Evolutionary conservation across 2,888 invertebrate genomes (phyloP), one percentile per base, ranked within the genome.

Genomic region (Andrena trimmerana): DNA sequence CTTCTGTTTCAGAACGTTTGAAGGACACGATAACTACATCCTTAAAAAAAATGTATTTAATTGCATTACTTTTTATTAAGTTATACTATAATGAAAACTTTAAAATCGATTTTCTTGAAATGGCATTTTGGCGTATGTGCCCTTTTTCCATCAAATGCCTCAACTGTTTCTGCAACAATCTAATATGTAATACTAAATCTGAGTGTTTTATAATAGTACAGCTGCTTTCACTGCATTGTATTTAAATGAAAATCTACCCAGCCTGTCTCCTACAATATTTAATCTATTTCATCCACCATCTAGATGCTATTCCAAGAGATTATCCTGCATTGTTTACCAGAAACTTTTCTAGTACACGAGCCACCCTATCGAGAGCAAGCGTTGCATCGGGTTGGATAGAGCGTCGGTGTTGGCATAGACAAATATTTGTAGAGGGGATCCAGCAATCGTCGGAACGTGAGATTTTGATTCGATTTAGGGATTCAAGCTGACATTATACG

Each of bases 401-500:
- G 42, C 66, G 42, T 27, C 8, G 33, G 57, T 50, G 27, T n/a
- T n/a, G 68, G 24, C 57, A 5, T 54, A 67, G 50, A 62, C 79
- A 85, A 88, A 88, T 81, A 88, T 85, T 87, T 80, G 79, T 54
- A 36, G 42, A 69, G 36, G 27, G 29, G 57, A 62, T 10, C 60
- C 31, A n/a, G 3, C 78, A 69, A 81, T 86, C 75, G 86, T 62
- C 48, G 72, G 54, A 57, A 75, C 87, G 81, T 80, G 83, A 88
- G 83, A 86, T 85, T 88, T 88, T 88, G 87, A 88, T 88, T 88
- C 83, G 85, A 88, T 88, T 85, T 83, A 70, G 63, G 71, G 82
- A 77, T 84, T 70, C 71, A 8, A 60, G 75, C 79, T 74, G 80
- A 88, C 80, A 70, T 86, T 86, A 82, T 68, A 80, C 77, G 79